Base-by-base conservation (phyloP, 1,140 invertebrate species). In the Whitmania pigra region DNA sequence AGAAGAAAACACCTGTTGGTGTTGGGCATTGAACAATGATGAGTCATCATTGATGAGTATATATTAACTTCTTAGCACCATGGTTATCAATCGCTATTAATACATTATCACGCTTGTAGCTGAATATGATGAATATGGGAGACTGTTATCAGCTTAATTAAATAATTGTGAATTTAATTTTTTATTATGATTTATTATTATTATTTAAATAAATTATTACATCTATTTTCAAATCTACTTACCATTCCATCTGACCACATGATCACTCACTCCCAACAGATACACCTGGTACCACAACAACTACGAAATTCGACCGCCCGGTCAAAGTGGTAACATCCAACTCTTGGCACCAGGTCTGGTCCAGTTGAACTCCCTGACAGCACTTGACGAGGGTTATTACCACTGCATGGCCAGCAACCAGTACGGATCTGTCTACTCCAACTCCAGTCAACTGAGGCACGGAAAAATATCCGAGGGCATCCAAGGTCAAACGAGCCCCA, bases 331-430 rank as follows among this genome's bases (percentile, higher is more conserved):
- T 18, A 25, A 31, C 22, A 25, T 25, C 60, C 60, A 27, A 9
- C 60, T 63, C 13, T 25, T 27, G 22, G 60, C 22, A 27, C 29
- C 60, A 9, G 60, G 60, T 1, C 11, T 31, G 13, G 3, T 63
- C 60, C 22, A 63, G 60, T 27, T 63, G 29, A 63, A 25, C 22
- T 25, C 22, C 29, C 60, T 5, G 60, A 4, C 11, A 1, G 5
- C 60, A 18, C 4, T 9, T 6, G 60, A 72, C 71, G 57, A 72
- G 20, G 72, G 72, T 49, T 18, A 53, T 9, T 73, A 73, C 63
- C 72, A 69, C 22, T 73, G 72, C 49, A 63, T 73, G 25, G 67
- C 72, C 20, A 18, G 49, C 22, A 73, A 73, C 67, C 63, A 73
- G 60, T 71, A 69, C 22, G 72, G 72, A 43, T 70, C 22, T 1